phyloP scores from a whole-genome alignment of 2,888 invertebrate genomes.

The Shargacucullia verbasci region DNA sequence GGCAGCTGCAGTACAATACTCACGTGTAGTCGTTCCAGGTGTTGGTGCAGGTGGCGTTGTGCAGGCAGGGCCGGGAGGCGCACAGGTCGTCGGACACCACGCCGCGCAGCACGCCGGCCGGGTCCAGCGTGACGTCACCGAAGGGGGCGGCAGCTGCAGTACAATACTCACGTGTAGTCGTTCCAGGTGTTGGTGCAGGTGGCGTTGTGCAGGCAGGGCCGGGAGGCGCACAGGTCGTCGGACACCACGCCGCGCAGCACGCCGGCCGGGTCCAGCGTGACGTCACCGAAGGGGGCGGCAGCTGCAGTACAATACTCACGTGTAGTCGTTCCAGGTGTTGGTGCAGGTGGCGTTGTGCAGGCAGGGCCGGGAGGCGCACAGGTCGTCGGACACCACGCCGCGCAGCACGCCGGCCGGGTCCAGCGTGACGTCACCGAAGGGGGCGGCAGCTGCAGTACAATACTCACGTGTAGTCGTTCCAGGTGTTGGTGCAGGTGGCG shows the following conservation, averaged over 20 bases:
- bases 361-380: no score
- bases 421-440: no score
- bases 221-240: constrained; percentile 94
- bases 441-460: no score
- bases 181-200: constrained; percentile 95
- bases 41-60: constrained; percentile 92
- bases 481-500: no score
- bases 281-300: not conserved
- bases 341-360: no score
- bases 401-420: no score
- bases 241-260: constrained; percentile 95
- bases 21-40: constrained; percentile 96
- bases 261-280: constrained; percentile 72
- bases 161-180: constrained; percentile 90
- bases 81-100: constrained; percentile 97
- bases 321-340: no score
- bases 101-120: constrained; percentile 92
- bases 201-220: constrained; percentile 95
- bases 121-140: constrained; percentile 92
- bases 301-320: not conserved
- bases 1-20: not conserved
- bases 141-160: constrained; percentile 91
- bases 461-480: no score
- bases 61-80: constrained; percentile 92
- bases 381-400: no score